Base-by-base conservation (phyloP, 1,140 invertebrate species). In the Pemphigus obesinymphae region DNA sequence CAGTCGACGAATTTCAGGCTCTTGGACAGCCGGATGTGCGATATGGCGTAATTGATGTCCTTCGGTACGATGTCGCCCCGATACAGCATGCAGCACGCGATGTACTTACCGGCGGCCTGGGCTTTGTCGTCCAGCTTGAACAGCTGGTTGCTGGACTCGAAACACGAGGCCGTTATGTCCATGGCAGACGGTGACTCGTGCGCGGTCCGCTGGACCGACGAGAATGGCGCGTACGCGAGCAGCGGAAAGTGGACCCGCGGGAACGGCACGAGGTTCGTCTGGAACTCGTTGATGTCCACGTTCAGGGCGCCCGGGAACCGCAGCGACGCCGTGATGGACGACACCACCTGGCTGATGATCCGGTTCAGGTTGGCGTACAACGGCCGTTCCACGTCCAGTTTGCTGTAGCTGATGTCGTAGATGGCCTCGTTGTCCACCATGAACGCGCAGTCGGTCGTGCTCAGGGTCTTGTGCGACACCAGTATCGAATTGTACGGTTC, bases 141-240 rank as follows among this genome's bases (percentile, higher is more conserved):
- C 63, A 82, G 34, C 48, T 82, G 82, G 23, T 82, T 82, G 45
- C 48, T 20, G 6, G 43, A 40, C 1, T 78, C 73, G 61, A 82
- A 82, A 3, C 70, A 75, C 5, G 45, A 11, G 29, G 26, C 48
- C 82, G 53, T 85, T 53, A 23, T 87, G 86, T 84, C 89, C 86
- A 82, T 90, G 26, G 95, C 92, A 15, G 91, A 91, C 55, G 93
- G 87, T 84, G 91, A 90, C 86, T 94, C 93, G 86, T 94, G 93
- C 88, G 93, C 92, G 17, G 94, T 92, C 87, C 94, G 94, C 86
- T 93, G 92, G 66, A 92, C 90, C 0, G 92, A 93, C 85, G 94
- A 92, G 84, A 95, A 92, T 11, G 94, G 94, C 13, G 94, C 92
- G 87, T 95, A 96, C 34, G 93, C 94, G 2, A 82, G 92, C 86